These are phyloP conservation scores for Lepidotrigona ventralis DNA, from an alignment of 1,140 invertebrate genomes.

Conservation along the genomic window DNA sequence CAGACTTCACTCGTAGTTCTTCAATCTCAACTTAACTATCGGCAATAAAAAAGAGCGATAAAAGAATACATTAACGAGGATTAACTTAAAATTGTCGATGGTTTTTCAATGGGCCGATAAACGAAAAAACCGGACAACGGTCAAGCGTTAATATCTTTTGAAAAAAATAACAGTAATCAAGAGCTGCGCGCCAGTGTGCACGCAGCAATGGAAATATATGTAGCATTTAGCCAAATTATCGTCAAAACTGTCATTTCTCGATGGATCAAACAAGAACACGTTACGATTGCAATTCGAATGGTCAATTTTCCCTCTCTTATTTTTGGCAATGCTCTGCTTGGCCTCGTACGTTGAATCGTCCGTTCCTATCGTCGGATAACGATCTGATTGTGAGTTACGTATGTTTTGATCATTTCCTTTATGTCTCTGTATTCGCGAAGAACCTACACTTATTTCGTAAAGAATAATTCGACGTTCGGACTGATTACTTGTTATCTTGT, in stretches of 20 bases:
- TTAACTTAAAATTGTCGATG: not conserved
- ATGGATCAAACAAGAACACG: not conserved
- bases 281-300: not conserved
- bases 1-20: not conserved
- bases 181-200: not conserved
- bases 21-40: not conserved
- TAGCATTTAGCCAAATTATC: not conserved
- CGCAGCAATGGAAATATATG: not conserved
- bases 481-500: not conserved
- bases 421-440: too few species aligned
- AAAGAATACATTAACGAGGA: not conserved
- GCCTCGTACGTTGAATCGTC: too few species aligned
- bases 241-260: not conserved
- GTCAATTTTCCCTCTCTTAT: not conserved
- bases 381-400: too few species aligned
- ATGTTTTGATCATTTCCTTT: too few species aligned
- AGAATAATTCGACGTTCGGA: too few species aligned
- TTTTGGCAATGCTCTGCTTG: not conserved
- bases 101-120: not conserved
- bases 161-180: not conserved
- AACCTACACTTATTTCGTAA: too few species aligned
- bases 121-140: not conserved
- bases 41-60: not conserved
- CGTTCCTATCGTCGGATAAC: too few species aligned
- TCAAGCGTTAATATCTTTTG: not conserved